Evolutionary conservation across 2,113 vertebrate genomes (phyloP), one percentile per base, ranked within the genome.

Genomic region (Papio anubis): DNA sequence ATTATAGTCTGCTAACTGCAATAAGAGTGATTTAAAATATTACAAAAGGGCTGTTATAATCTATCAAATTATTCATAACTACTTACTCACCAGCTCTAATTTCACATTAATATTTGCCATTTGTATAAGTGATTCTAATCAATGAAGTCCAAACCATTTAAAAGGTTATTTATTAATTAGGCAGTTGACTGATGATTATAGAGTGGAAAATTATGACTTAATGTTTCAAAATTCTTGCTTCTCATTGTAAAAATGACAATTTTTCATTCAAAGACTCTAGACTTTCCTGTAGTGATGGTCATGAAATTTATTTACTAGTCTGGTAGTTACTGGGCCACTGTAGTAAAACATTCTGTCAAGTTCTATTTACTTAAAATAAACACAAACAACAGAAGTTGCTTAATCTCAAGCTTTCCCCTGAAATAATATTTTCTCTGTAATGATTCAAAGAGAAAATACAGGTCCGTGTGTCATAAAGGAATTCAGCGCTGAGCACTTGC

Each of bases 101-200:
- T 91, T 98, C 70, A 87, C 94, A 95, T 84, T 82, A 90, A 32
- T 96, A 95, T 86, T 96, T 85, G 50, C 52, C 55, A 79, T 97
- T 97, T 98, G 64, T 45, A 81, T 95, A 89, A 97, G 45, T 27
- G 3, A 88, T 94, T 84, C 64, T 85, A 98, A 96, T 23, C n/a
- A 94, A 3, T 97, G 88, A 93, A 97, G 75, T 79, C 52, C 92
- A 97, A 97, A 61, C 2, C 43, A 98, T 96, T 88, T 83, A 98
- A 97, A 95, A 3, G 70, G 4, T 91, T 94, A 95, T 96, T 98
- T 97, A 93, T 97, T 98, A 87, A 97, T 97, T 96, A 96, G 89
- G 43, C 2, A 97, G 87, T 85, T 92, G 96, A 93, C 98, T 97
- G 98, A 89, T 38, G 92, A 89, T 97, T 73, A 93, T 21, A 96